phyloP scores from a whole-genome alignment of 2,113 vertebrate genomes.

The Tupaia chinensis region DNA sequence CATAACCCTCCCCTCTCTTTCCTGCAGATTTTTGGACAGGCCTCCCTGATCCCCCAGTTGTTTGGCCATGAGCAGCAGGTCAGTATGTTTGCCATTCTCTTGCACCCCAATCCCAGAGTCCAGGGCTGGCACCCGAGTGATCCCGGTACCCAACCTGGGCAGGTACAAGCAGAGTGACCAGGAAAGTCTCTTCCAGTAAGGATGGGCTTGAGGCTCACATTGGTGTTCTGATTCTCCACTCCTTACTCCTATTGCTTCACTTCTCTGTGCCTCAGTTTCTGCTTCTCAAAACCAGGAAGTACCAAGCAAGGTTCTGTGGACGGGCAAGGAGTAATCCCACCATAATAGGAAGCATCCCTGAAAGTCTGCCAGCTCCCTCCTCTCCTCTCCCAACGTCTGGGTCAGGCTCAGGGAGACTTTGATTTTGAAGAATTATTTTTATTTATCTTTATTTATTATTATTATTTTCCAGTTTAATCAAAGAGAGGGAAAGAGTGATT shows the following conservation, averaged over 20 bases:
- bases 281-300: neutral
- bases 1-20: slow-evolving; percentile 89
- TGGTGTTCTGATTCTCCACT: neutral
- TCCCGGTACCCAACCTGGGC: neutral
- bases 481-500: neutral
- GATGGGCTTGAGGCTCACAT: neutral
- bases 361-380: neutral
- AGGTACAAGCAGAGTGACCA: neutral
- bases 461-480: too few relatives aligned
- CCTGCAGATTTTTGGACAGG: slow-evolving; percentile 91
- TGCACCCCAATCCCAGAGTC: slow-evolving; percentile 25
- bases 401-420: neutral
- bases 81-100: slow-evolving; percentile 81
- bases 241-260: neutral
- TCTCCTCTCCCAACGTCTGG: neutral
- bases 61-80: slow-evolving; percentile 91
- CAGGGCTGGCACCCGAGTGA: neutral
- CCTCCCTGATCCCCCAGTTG: slow-evolving; percentile 90
- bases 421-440: neutral
- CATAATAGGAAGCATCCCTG: neutral
- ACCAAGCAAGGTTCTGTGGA: neutral
- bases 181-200: neutral
- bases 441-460: too few relatives aligned
- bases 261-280: slow-evolving; percentile 34
- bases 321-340: neutral